A percentile compares a stretch with the other conserved stretches of the same genome.
Evolutionary conservation across 1,140 invertebrate genomes (phyloP).

Genomic region (Lepidurus couesii): DNA sequence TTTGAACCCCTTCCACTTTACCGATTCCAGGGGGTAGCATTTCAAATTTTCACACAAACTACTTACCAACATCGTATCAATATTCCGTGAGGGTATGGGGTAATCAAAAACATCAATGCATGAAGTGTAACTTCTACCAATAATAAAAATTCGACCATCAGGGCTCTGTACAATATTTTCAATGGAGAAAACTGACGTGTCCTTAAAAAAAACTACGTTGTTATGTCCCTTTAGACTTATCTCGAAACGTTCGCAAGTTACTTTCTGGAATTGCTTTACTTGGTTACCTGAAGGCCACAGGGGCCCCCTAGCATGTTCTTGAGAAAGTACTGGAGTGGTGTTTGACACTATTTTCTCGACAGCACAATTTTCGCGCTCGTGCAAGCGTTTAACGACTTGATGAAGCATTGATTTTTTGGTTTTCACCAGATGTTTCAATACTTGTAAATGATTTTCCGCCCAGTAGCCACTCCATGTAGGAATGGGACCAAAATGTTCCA

Average conservation of each 20-base stretch:
- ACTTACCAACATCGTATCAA: not conserved
- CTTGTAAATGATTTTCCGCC: not conserved
- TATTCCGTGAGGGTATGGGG: not conserved
- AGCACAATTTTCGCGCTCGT: not conserved
- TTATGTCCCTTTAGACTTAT: not conserved
- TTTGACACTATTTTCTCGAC: not conserved
- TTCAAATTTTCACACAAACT: not conserved
- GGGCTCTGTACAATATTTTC: not conserved
- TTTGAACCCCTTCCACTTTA: not conserved
- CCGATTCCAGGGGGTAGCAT: not conserved
- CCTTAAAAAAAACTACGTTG: not conserved
- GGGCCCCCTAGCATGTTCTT: not conserved
- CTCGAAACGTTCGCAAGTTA: not conserved
- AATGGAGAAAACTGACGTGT: not conserved
- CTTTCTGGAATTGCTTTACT: not conserved
- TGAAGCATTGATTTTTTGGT: not conserved
- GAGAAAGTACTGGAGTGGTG: not conserved
- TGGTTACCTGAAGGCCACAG: not conserved
- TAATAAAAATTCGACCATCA: not conserved
- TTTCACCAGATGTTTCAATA: not conserved
- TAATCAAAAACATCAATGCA: not conserved
- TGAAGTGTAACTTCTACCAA: not conserved
- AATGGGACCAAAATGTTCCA: not conserved
- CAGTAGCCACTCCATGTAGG: not conserved
- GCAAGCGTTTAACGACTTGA: not conserved